Conservation (phyloP, 2,797 vertebrate species). For the Sebastes matsubarae region DNA sequence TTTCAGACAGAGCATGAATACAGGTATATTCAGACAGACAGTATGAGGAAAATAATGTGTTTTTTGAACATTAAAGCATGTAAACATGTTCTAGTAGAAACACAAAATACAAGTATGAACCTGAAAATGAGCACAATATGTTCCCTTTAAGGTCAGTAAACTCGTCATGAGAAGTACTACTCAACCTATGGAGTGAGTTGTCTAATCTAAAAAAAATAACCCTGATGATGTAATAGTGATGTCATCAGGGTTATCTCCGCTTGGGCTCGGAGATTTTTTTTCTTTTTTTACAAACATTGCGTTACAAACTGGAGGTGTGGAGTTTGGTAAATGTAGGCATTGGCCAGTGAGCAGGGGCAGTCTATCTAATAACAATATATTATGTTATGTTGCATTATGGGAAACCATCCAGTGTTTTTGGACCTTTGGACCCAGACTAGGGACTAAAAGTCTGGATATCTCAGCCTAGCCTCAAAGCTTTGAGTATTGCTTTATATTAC, state of each 20-base stretch:
- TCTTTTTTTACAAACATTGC: background rate
- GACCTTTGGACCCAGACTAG: background rate
- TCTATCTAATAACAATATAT: background rate
- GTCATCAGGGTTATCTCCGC: background rate
- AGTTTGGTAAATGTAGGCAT: background rate
- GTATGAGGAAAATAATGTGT: too few relatives aligned
- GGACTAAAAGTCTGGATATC: background rate
- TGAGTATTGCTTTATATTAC: background rate
- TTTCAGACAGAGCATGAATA: too few relatives aligned
- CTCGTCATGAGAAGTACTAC: background rate
- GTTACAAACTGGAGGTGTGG: background rate
- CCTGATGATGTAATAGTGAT: background rate
- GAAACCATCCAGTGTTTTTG: background rate
- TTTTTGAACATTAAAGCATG: background rate
- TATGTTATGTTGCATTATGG: background rate
- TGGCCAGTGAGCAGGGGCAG: background rate
- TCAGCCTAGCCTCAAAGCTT: background rate
- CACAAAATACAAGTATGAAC: too few relatives aligned
- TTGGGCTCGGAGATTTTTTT: background rate
- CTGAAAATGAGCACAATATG: too few relatives aligned
- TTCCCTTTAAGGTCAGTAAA: background rate
- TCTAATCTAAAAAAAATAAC: background rate
- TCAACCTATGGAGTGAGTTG: background rate
- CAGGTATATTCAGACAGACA: too few relatives aligned
- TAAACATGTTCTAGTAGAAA: too few relatives aligned